Evolutionary conservation across 2,888 invertebrate species (phyloP).

Genomic region (Notodonta dromedarius): DNA sequence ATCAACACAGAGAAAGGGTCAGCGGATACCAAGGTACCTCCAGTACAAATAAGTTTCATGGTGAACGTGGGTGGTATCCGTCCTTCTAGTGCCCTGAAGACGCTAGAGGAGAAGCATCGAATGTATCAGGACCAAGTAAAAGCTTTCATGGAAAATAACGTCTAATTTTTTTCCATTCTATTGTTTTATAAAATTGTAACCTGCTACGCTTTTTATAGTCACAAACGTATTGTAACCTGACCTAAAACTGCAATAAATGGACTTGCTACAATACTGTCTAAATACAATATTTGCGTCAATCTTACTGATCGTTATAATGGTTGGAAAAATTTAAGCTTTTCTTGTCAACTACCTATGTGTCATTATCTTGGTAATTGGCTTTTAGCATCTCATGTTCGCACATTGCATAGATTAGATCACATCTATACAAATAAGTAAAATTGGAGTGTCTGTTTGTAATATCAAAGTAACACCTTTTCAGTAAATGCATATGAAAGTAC

Average conservation of each 20-base stretch:
- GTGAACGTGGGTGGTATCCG: slow-evolving; percentile 65
- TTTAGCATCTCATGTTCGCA: slow-evolving; percentile 17
- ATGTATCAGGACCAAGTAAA: slow-evolving; percentile 76
- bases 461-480: no score
- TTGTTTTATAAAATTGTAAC: not conserved
- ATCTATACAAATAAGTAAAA: no score
- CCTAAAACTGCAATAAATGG: not conserved
- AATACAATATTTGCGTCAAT: not conserved
- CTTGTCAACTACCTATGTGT: not conserved
- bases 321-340: not conserved
- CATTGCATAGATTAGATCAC: slow-evolving; percentile 27
- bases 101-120: slow-evolving; percentile 73
- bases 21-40: slow-evolving; percentile 39
- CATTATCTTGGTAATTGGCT: not conserved
- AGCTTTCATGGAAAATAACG: slow-evolving; percentile 49
- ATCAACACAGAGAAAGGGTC: slow-evolving; percentile 47
- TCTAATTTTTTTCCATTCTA: not conserved
- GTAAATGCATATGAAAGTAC: no score
- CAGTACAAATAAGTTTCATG: slow-evolving; percentile 71
- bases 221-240: not conserved
- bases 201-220: not conserved
- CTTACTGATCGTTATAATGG: not conserved
- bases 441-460: no score
- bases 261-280: not conserved
- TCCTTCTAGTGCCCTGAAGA: slow-evolving; percentile 62